Evolutionary conservation across 2,797 vertebrate species (phyloP), one percentile per base, ranked within the genome.

Genomic region (Mormyrops boulengeri): DNA sequence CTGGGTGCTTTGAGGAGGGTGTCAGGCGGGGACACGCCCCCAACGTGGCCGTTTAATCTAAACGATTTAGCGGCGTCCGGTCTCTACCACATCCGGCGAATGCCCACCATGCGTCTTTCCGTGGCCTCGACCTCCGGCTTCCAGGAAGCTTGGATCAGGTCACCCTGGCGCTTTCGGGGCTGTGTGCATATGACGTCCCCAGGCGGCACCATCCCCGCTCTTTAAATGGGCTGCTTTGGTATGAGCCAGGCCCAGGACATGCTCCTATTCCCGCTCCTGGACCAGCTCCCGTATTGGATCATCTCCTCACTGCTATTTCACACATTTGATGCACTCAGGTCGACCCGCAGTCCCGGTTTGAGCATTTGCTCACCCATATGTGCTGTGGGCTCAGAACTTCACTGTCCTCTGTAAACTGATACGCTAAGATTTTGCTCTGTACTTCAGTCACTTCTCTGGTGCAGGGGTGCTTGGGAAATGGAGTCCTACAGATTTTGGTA

Each of bases 61-160:
- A 92, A 88, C 34, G 88, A 91, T 93, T 91, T 90, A 91, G 87
- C 66, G 62, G 80, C 14, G 7, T 44, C 3, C 66, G 88, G 88
- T 66, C 22, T 88, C 86, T 86, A 41, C 30, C 57, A 88, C 1
- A n/a, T 89, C 85, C 49, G 6, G 52, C 8, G 30, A 89, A 88
- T 55, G 88, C 82, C 57, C 82, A 57, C 77, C 62, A 84, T 44
- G 88, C 80, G 88, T 34, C 30, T 26, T 34, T 87, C 22, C 85
- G 4, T 55, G 82, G 87, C 22, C 89, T 55, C 50, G 19, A 26
- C 55, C 30, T 30, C 26, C 53, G 41, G 44, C 30, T 82, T 80
- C 73, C 73, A 80, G 38, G 73, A 80, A 80, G 38, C 34, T 17
- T 44, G 38, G 38, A 80, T n/a, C 14, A 41, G 73, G 73, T 41